phyloP scores from a whole-genome alignment of 2,797 vertebrate genomes.

The Pogoniulus pusillus region DNA sequence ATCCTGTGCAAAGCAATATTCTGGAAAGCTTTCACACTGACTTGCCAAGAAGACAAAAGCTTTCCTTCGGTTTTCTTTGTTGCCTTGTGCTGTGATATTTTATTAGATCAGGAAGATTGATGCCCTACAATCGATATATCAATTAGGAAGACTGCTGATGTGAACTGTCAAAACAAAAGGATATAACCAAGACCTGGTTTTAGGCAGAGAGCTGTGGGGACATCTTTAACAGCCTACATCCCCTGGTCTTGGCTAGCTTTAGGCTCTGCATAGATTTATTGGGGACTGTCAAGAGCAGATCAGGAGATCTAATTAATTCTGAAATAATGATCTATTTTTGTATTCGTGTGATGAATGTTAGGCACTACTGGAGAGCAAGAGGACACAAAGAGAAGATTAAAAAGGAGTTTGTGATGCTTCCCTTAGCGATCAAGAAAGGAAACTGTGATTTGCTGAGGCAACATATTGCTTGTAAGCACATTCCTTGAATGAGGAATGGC shows the following conservation, averaged over 20 bases:
- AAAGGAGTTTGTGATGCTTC: not conserved
- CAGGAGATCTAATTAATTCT: constrained; percentile 17
- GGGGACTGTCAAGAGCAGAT: not conserved
- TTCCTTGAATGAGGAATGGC: not conserved
- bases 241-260: not conserved
- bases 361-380: not conserved
- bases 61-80: not conserved
- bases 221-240: not conserved
- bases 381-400: not conserved
- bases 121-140: constrained; percentile 68
- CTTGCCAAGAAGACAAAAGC: constrained; percentile 61
- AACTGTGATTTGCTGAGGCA: not conserved
- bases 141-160: constrained; percentile 62
- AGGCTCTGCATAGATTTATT: not conserved
- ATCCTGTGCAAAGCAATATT: constrained; percentile 49
- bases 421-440: not conserved
- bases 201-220: constrained; percentile 19
- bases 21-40: constrained; percentile 35
- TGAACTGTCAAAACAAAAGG: constrained; percentile 69
- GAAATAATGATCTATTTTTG: not conserved
- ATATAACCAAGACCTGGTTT: constrained; percentile 37
- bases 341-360: not conserved
- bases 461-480: not conserved
- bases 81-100: constrained; percentile 43
- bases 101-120: constrained; percentile 66